These are phyloP conservation scores for Melipona bicolor DNA, from an alignment of 2,888 invertebrate species.

Conservation along the genomic window DNA sequence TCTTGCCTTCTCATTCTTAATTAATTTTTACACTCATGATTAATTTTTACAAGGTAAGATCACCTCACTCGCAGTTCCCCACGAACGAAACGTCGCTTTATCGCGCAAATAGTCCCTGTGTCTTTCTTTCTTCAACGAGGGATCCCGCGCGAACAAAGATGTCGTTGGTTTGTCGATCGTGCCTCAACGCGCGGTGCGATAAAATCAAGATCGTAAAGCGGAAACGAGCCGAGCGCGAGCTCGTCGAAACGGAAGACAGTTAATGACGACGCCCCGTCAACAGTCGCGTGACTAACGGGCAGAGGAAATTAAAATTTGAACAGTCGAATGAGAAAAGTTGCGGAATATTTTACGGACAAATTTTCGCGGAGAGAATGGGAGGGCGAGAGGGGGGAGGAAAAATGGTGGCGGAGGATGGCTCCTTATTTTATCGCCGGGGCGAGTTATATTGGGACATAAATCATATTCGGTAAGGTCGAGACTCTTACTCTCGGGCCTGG, in stretches of 20 bases:
- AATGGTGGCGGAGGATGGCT: conserved; percentile 59
- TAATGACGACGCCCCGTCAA: conserved; percentile 8
- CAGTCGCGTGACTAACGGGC: background rate
- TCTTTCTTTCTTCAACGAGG: background rate
- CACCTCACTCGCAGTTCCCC: too few species aligned
- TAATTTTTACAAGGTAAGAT: too few species aligned
- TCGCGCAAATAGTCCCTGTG: background rate
- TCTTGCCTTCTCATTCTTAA: too few species aligned
- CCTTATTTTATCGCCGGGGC: conserved; percentile 76
- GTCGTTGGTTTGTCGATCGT: conserved; percentile 8
- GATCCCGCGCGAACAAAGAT: background rate
- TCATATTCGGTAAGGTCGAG: conserved; percentile 79
- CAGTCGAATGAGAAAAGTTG: conserved; percentile 4
- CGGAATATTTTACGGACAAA: conserved; percentile 21
- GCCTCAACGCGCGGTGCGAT: conserved; percentile 23
- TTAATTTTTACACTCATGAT: too few species aligned
- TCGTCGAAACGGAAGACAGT: conserved; percentile 27
- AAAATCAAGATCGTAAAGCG: conserved; percentile 40
- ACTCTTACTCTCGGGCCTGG: conserved; percentile 72
- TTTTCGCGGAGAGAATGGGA: conserved; percentile 2
- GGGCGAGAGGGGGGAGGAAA: background rate
- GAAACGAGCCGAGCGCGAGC: conserved; percentile 38
- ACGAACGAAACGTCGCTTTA: too few species aligned
- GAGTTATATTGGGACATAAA: conserved; percentile 79
- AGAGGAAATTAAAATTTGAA: conserved; percentile 28